Evolutionary conservation across 2,113 vertebrate genomes (phyloP).

Genomic region (Lynx canadensis): DNA sequence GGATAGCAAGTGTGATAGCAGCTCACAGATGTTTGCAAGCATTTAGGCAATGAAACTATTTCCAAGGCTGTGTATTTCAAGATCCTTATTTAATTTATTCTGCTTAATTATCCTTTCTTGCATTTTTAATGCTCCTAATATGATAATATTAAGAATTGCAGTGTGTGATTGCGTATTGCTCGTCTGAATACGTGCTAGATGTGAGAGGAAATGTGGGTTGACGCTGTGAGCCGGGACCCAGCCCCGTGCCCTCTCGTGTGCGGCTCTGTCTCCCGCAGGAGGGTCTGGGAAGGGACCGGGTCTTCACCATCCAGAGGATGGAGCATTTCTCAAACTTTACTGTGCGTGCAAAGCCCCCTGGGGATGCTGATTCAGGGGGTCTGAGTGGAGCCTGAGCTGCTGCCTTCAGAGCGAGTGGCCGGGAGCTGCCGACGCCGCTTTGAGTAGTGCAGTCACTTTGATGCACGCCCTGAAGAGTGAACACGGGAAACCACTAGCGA

Average conservation of each 20-base stretch:
- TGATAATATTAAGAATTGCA: constrained; percentile 34
- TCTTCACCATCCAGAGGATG: background rate
- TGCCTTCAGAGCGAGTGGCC: background rate
- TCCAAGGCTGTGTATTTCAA: constrained; percentile 58
- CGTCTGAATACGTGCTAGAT: background rate
- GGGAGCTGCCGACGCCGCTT: background rate
- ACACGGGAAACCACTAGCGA: background rate
- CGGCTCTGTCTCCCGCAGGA: background rate
- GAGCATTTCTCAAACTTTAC: background rate
- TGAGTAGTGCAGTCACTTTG: background rate
- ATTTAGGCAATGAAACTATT: background rate
- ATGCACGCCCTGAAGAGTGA: rapidly evolving
- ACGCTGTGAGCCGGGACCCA: background rate
- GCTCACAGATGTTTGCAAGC: background rate
- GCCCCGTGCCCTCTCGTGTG: rapidly evolving
- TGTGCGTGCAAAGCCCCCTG: rapidly evolving
- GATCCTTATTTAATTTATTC: constrained; percentile 68
- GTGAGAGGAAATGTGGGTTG: background rate
- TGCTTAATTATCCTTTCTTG: constrained; percentile 74
- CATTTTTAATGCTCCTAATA: constrained; percentile 71
- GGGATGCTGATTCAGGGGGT: background rate
- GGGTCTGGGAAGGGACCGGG: rapidly evolving
- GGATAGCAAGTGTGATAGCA: rapidly evolving
- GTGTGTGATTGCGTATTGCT: background rate
- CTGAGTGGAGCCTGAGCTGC: background rate